Conservation (phyloP, 1,140 invertebrate species). For the Eufriesea mexicana region DNA sequence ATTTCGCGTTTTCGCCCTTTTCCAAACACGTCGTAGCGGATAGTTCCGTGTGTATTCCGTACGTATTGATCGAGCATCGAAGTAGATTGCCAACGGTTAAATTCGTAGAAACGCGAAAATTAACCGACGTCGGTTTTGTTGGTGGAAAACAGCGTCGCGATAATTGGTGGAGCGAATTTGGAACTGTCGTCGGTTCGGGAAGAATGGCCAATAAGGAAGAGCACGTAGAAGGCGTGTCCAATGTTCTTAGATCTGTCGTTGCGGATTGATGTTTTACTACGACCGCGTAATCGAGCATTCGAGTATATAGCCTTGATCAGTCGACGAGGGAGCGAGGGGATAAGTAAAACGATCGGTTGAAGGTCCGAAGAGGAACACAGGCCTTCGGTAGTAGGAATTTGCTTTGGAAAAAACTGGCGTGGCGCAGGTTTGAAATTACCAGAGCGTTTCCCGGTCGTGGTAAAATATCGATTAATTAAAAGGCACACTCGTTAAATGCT, state of each 20-base stretch:
- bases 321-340: not conserved
- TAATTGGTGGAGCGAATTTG: slow-evolving; percentile 78
- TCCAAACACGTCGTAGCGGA: not conserved
- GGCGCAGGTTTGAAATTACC: not conserved
- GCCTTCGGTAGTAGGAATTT: too few species aligned
- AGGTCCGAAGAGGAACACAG: too few species aligned
- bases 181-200: slow-evolving; percentile 51
- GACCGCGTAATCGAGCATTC: slow-evolving; percentile 33
- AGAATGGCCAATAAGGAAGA: slow-evolving; percentile 78
- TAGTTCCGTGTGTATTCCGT: too few species aligned
- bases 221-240: slow-evolving; percentile 77
- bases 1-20: not conserved
- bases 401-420: not conserved
- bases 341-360: slow-evolving; percentile 10
- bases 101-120: slow-evolving; percentile 24
- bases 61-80: not conserved
- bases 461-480: slow-evolving; percentile 79
- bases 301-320: too few species aligned
- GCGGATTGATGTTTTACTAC: slow-evolving; percentile 60
- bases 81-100: not conserved
- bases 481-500: slow-evolving; percentile 77
- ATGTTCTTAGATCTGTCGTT: slow-evolving; percentile 46
- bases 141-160: slow-evolving; percentile 73
- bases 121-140: slow-evolving; percentile 3
- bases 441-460: slow-evolving; percentile 43